Evolutionary conservation across 2,113 vertebrate species (phyloP).

Genomic region (Cochlearius cochlearius): DNA sequence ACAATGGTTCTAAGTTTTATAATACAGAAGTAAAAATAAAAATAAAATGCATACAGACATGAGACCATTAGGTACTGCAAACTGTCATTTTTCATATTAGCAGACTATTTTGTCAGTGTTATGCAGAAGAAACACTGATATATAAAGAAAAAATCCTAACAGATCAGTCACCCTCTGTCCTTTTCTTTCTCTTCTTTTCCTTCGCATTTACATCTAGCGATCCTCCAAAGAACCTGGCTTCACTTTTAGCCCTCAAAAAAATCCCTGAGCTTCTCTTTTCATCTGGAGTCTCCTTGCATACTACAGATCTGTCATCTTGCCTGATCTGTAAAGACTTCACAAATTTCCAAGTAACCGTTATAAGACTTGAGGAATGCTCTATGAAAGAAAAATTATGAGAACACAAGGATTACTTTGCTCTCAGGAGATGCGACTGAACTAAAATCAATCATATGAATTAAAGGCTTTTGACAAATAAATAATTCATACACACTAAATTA

Average conservation of each 20-base stretch:
- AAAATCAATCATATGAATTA: constrained; percentile 79
- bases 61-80: constrained; percentile 30
- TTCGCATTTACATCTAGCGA: constrained; percentile 3
- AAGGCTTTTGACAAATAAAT: constrained; percentile 80
- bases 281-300: neutral
- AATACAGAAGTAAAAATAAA: neutral
- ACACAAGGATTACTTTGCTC: constrained; percentile 41
- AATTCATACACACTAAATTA: constrained; percentile 78
- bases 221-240: constrained; percentile 32
- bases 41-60: constrained; percentile 20
- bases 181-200: neutral
- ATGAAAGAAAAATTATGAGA: constrained; percentile 55
- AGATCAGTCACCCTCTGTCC: neutral
- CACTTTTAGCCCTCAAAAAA: constrained; percentile 21
- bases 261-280: constrained; percentile 15
- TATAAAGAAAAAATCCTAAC: constrained; percentile 8
- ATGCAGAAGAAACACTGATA: neutral
- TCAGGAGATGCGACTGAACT: constrained; percentile 38
- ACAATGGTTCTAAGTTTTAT: neutral
- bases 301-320: constrained; percentile 39
- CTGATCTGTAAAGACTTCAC: constrained; percentile 34
- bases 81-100: constrained; percentile 58
- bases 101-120: constrained; percentile 33
- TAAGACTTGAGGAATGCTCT: constrained; percentile 9
- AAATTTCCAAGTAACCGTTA: constrained; percentile 24